Evolutionary conservation across 2,888 invertebrate genomes (phyloP).

Genomic region (Apomyelois bistriatella): DNA sequence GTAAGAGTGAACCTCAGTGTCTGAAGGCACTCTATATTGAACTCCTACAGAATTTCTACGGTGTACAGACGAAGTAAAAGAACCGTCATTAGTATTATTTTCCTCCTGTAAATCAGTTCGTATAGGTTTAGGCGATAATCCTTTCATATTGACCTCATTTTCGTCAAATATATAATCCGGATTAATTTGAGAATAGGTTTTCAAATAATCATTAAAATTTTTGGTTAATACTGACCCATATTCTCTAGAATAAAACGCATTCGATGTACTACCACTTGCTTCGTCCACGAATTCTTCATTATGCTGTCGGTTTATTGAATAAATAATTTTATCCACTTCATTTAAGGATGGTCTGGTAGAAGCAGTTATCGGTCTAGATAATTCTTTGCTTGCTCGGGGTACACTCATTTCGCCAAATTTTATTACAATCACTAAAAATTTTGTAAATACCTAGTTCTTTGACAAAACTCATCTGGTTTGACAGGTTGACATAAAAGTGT

Average conservation of each 20-base stretch:
- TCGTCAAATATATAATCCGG: not conserved
- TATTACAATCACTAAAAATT: not conserved
- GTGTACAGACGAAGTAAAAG: not conserved
- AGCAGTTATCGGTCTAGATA: not conserved
- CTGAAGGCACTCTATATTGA: not conserved
- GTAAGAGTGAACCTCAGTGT: not conserved
- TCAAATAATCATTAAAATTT: not conserved
- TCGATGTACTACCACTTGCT: not conserved
- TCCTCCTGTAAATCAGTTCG: not conserved
- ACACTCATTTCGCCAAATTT: not conserved
- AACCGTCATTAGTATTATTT: not conserved
- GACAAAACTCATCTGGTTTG: not conserved
- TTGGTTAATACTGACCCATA: not conserved
- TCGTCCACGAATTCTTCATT: not conserved
- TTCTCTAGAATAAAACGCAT: not conserved
- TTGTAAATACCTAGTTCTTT: not conserved
- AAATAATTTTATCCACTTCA: not conserved
- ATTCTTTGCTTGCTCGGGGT: not conserved
- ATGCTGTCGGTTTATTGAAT: not conserved
- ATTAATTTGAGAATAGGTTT: not conserved
- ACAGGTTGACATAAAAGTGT: not conserved
- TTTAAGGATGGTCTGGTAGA: not conserved
- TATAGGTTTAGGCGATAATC: not conserved
- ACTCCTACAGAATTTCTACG: not conserved
- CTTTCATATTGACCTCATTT: not conserved